Conservation (phyloP, 2,888 invertebrate species). For the Pteria penguin region DNA sequence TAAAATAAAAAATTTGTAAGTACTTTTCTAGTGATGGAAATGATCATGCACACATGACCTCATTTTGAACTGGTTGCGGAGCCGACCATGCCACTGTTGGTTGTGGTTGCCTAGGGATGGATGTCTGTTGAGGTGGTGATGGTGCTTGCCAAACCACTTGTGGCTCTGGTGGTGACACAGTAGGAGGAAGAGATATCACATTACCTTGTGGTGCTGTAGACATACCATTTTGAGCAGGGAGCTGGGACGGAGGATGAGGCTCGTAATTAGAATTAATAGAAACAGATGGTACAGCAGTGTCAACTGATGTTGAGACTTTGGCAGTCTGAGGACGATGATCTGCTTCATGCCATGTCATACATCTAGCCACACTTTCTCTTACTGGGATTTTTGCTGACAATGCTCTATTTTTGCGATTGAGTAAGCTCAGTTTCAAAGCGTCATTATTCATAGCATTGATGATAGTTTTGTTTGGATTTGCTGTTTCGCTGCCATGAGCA, state of each 20-base stretch:
- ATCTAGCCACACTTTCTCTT: slow-evolving; percentile 72
- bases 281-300: slow-evolving; percentile 47
- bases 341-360: slow-evolving; percentile 69
- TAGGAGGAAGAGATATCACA: slow-evolving; percentile 27
- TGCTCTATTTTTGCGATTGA: slow-evolving; percentile 61
- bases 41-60: slow-evolving; percentile 14
- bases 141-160: slow-evolving; percentile 9
- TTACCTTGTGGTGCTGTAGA: not conserved
- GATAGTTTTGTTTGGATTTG: slow-evolving; percentile 62
- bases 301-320: slow-evolving; percentile 20
- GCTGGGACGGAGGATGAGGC: slow-evolving; percentile 50
- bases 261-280: slow-evolving; percentile 54
- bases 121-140: slow-evolving; percentile 21
- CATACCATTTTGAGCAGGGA: not conserved
- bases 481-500: slow-evolving; percentile 67
- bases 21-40: too few species aligned
- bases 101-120: slow-evolving; percentile 13
- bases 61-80: not conserved
- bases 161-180: slow-evolving; percentile 39
- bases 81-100: slow-evolving; percentile 25
- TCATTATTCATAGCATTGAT: slow-evolving; percentile 71
- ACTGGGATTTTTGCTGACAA: slow-evolving; percentile 54
- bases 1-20: too few species aligned
- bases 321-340: slow-evolving; percentile 30
- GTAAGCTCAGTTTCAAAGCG: slow-evolving; percentile 62